Evolutionary conservation across 2,797 vertebrate genomes (phyloP).

Genomic region (Pangasius mekongensis): DNA sequence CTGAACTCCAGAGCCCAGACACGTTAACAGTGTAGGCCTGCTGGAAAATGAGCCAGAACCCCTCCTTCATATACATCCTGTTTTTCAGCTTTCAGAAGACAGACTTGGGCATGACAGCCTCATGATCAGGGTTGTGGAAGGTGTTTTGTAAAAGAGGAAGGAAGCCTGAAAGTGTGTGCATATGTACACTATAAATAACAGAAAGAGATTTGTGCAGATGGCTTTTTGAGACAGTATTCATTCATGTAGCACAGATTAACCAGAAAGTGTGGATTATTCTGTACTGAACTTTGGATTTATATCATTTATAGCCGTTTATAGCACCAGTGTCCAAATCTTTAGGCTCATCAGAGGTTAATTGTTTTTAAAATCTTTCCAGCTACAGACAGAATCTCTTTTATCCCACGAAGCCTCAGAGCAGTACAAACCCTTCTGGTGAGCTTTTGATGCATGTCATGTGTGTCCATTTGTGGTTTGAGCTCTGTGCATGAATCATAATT

Average conservation of each 20-base stretch:
- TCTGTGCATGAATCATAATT: slow-evolving; percentile 23
- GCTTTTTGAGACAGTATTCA: slow-evolving; percentile 15
- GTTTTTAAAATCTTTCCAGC: neutral
- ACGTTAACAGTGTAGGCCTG: slow-evolving; percentile 36
- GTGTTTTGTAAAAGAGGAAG: slow-evolving; percentile 44
- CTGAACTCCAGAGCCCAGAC: slow-evolving; percentile 29
- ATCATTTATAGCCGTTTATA: neutral
- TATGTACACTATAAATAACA: slow-evolving; percentile 23
- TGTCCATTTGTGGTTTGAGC: slow-evolving; percentile 13
- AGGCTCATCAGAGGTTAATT: slow-evolving; percentile 18
- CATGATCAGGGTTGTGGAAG: slow-evolving; percentile 32
- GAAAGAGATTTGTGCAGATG: neutral
- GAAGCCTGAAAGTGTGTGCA: slow-evolving; percentile 40
- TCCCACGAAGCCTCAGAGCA: neutral
- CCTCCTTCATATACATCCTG: slow-evolving; percentile 60
- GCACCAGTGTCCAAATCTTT: slow-evolving; percentile 15
- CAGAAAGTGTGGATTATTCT: neutral
- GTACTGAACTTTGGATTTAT: slow-evolving; percentile 16
- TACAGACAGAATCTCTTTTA: slow-evolving; percentile 1
- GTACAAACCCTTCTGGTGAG: slow-evolving; percentile 13
- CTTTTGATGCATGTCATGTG: slow-evolving; percentile 32
- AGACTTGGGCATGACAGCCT: slow-evolving; percentile 27
- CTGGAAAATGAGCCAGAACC: slow-evolving; percentile 9
- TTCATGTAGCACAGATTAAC: neutral
- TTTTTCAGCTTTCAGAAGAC: slow-evolving; percentile 52